Conservation (phyloP, 2,888 invertebrate genomes). For the Mayetiola destructor region DNA sequence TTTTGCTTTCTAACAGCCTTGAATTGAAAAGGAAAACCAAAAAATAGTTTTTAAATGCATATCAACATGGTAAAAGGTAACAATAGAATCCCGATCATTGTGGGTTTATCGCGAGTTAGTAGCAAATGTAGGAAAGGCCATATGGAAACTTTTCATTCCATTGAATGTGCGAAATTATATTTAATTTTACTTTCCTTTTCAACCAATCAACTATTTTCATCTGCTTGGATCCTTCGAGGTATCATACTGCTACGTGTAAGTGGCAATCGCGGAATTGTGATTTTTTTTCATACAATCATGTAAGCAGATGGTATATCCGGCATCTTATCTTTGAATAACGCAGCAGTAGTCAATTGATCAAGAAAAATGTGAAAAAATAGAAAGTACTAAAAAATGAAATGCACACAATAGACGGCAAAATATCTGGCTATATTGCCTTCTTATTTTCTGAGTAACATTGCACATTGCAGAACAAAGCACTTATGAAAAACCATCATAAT, state of each 20-base stretch:
- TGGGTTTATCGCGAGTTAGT: no score
- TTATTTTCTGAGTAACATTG: background rate
- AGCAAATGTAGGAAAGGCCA: no score
- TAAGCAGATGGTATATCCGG: conserved; percentile 12
- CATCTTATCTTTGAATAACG: conserved; percentile 11
- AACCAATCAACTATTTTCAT: conserved; percentile 2
- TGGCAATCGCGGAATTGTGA: no score
- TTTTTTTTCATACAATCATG: no score
- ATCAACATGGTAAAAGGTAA: no score
- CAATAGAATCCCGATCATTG: no score
- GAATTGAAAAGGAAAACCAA: no score
- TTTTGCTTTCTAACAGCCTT: no score
- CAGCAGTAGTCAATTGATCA: conserved; percentile 8
- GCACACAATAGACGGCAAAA: background rate
- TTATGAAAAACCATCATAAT: background rate
- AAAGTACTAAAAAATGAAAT: background rate
- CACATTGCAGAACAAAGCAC: background rate
- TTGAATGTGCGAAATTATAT: conserved; percentile 6
- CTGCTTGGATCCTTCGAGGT: no score
- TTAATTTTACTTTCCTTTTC: conserved; percentile 12
- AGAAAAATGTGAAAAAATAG: background rate
- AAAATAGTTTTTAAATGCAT: no score
- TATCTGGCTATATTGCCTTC: conserved; percentile 4
- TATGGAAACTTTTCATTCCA: background rate
- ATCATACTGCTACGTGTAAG: no score